phyloP scores from a whole-genome alignment of 2,113 vertebrate genomes.

The Myotis yumanensis region DNA sequence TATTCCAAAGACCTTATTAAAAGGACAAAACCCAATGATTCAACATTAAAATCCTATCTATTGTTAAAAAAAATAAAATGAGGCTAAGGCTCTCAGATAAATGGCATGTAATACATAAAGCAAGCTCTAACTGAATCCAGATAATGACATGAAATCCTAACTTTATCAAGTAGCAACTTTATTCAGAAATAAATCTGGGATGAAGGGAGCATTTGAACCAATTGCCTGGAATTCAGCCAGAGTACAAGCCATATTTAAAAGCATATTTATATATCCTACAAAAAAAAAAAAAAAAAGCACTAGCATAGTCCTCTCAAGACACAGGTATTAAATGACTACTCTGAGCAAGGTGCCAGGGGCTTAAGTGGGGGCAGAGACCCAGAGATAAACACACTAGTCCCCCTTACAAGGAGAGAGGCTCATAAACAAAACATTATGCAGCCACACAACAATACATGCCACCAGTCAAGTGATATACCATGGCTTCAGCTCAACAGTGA shows the following conservation, averaged over 20 bases:
- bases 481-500: not conserved
- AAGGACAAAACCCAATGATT: not conserved
- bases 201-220: constrained; percentile 37
- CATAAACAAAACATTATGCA: not conserved
- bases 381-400: not conserved
- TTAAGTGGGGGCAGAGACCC: not conserved
- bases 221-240: constrained; percentile 23
- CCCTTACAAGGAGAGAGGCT: not conserved
- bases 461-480: not conserved
- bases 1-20: not conserved
- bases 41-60: not conserved
- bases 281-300: constrained; percentile 13
- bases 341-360: not conserved
- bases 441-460: not conserved
- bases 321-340: not conserved
- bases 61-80: not conserved
- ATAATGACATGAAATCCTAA: not conserved
- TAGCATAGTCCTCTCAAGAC: constrained; percentile 46
- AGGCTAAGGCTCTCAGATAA: not conserved
- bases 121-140: not conserved
- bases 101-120: not conserved
- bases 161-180: not conserved
- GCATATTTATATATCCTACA: constrained; percentile 47
- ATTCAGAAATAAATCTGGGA: constrained; percentile 5
- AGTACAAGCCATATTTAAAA: constrained; percentile 61